A percentile compares a stretch with the other conserved stretches of the same genome.
Evolutionary conservation across 2,888 invertebrate genomes (phyloP).

Genomic region (Drosophila demipolita): DNA sequence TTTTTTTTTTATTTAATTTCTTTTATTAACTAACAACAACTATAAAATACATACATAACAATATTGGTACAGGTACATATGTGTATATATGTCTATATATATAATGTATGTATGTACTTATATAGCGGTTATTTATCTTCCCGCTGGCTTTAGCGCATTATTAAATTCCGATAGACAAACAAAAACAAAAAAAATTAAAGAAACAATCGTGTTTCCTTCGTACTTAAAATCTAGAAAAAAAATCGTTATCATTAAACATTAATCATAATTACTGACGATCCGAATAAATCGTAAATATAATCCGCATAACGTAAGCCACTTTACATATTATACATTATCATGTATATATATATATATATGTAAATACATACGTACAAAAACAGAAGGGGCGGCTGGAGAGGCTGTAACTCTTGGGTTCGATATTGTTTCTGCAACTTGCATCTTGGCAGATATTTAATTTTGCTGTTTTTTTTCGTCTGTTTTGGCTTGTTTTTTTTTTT

Average conservation of each 20-base stretch:
- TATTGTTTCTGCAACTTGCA: conserved; percentile 1
- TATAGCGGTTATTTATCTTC: conserved; percentile 60
- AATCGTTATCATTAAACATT: conserved; percentile 58
- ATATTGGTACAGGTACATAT: conserved; percentile 46
- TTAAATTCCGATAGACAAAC: conserved; percentile 51
- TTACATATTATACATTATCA: conserved; percentile 22
- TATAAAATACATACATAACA: conserved; percentile 61
- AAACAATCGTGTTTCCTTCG: conserved; percentile 26
- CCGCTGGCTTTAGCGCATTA: conserved; percentile 54
- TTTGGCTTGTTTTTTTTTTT: neutral
- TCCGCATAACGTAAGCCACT: conserved; percentile 42
- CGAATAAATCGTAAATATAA: conserved; percentile 46
- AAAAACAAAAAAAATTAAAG: conserved; percentile 23
- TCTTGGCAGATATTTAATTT: neutral
- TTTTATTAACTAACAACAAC: conserved; percentile 47
- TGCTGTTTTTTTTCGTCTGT: neutral
- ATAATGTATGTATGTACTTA: conserved; percentile 15
- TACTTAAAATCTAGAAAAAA: conserved; percentile 57
- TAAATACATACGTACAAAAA: conserved; percentile 36
- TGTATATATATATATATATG: conserved; percentile 21
- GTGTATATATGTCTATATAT: conserved; percentile 29
- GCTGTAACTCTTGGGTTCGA: neutral
- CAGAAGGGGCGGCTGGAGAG: conserved; percentile 3
- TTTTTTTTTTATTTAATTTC: conserved; percentile 17
- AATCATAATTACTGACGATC: conserved; percentile 72